Base-by-base conservation (phyloP, 2,888 invertebrate genomes). In the Polietes domitor region DNA sequence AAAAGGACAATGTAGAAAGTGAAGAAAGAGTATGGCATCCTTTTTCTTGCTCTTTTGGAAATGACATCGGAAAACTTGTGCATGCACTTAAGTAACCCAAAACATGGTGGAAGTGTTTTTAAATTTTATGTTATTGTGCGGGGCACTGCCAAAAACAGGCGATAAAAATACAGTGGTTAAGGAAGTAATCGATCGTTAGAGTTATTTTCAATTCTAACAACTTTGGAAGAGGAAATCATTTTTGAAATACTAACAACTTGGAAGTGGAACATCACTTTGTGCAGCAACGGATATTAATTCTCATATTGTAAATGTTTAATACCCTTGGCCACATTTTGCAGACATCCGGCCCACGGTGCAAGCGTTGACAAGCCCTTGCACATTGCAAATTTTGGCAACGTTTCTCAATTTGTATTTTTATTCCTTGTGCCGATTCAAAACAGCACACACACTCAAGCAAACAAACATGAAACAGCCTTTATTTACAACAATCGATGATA, bases 401-500 rank as follows among this genome's bases (percentile, higher is more conserved):
- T 58, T 70, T 17, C 43, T 61, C 61, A 68, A 68, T 72, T 47
- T 28, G 24, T 70, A 12, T 17, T 63, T 80, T 53, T 26, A 43
- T 77, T 74, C 19, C 17, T 37, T 63, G 32, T 68, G 10, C 32
- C 9, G 28, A 5, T 41, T 41, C 37, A 19, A 47, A n/a, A n/a
- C n/a, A n/a, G n/a, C n/a, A n/a, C 24, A 81, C 26, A 65, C 28
- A 28, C 12, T 28, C 15, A 76, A 58, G 50, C 15, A 76, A 58
- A 61, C 26, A 19, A 77, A 72, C 50, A 58, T 70, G 61, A 3
- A 73, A 76, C n/a, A 77, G 32, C 77, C 70, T 68, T 43, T 83
- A 77, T 80, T 80, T 83, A 74, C 68, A 72, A 65, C 83, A 79
- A 80, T 74, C 68, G 76, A 53, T 53, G 55, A 58, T 78, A 61